Evolutionary conservation across 2,113 vertebrate genomes (phyloP).

Genomic region (Otis tarda): DNA sequence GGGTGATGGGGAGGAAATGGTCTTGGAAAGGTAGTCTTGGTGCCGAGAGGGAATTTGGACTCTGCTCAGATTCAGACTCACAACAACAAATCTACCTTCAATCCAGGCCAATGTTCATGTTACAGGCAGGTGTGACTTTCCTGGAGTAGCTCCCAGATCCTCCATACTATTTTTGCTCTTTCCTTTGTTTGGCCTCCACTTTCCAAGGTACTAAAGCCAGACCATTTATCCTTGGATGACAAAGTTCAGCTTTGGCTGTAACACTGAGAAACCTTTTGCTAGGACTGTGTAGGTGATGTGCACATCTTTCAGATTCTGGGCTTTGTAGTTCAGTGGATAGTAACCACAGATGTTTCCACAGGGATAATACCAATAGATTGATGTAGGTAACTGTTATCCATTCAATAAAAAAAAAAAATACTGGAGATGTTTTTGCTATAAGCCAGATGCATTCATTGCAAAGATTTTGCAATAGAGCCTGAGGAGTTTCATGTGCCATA

Average conservation of each 20-base stretch:
- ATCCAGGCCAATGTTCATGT: neutral
- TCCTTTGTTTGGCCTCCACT: neutral
- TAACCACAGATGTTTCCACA: neutral
- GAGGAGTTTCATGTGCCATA: neutral
- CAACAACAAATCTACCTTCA: neutral
- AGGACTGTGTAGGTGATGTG: neutral
- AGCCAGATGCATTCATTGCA: neutral
- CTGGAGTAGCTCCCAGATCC: neutral
- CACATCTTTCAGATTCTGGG: neutral
- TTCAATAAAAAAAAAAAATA: neutral
- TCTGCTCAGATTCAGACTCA: neutral
- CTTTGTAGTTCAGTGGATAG: neutral
- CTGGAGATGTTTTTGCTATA: neutral
- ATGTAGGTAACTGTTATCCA: neutral
- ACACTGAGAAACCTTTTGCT: neutral
- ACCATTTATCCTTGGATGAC: neutral
- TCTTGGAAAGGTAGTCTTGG: neutral
- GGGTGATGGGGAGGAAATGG: neutral
- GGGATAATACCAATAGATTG: neutral
- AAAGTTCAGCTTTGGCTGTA: neutral
- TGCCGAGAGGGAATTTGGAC: neutral
- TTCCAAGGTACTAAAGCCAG: neutral
- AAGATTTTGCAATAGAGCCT: neutral
- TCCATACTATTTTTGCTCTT: neutral
- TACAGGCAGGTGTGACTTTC: neutral